Percentiles rank a stretch among this genome's conserved stretches.
Conservation (phyloP, 2,113 vertebrate genomes). For the Sinocyclocheilus maitianheensis region DNA sequence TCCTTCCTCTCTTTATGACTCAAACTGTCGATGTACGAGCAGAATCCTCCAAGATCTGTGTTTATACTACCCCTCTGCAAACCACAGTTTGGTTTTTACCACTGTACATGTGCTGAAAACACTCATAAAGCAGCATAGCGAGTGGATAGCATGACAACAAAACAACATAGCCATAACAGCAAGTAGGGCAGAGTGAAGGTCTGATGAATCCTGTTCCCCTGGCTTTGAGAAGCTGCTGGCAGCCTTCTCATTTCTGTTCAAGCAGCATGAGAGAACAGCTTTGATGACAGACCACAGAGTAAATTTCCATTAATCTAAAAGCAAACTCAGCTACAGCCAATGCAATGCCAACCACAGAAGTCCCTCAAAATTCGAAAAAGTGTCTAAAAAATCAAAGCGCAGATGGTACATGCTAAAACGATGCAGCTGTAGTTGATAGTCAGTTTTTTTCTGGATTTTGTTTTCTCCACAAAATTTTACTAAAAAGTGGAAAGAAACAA, state of each 20-base stretch:
- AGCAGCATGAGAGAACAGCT: constrained; percentile 34
- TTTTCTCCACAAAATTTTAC: not conserved
- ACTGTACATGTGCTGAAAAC: constrained; percentile 12
- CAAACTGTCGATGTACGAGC: not conserved
- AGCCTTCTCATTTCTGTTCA: constrained; percentile 24
- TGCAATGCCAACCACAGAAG: constrained; percentile 23
- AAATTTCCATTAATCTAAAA: constrained; percentile 40
- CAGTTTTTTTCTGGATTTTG: not conserved
- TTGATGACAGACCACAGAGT: constrained; percentile 40
- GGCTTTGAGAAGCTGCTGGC: constrained; percentile 19
- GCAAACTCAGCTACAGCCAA: constrained; percentile 33
- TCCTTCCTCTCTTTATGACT: constrained; percentile 22
- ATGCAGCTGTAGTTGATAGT: constrained; percentile 3
- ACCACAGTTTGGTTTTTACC: constrained; percentile 20
- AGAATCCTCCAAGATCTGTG: constrained; percentile 10
- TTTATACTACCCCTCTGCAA: constrained; percentile 22
- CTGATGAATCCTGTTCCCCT: constrained; percentile 22
- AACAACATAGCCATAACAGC: constrained; percentile 25
- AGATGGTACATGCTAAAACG: not conserved
- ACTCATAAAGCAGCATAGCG: not conserved
- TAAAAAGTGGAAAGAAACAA: not conserved
- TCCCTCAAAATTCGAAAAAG: constrained; percentile 31
- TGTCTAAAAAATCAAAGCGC: constrained; percentile 22
- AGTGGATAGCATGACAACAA: constrained; percentile 30
- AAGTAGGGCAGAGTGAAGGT: not conserved